Conservation (phyloP, 2,888 invertebrate genomes). For the Blera fallax region DNA sequence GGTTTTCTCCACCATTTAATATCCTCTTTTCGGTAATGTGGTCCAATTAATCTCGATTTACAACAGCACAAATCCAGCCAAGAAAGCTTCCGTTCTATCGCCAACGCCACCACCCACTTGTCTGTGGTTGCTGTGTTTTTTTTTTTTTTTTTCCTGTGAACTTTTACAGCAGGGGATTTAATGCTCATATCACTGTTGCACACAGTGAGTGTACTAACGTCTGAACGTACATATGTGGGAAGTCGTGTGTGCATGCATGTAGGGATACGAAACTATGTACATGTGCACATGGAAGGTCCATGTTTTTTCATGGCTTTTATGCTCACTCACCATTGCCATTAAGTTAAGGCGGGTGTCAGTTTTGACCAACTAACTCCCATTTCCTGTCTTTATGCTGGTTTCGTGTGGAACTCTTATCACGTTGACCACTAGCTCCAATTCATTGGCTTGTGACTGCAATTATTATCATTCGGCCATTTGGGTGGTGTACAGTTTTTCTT, state of each 20-base stretch:
- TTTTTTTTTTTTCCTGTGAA: constrained; percentile 24
- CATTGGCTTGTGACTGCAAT: constrained; percentile 7
- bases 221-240: too few species aligned
- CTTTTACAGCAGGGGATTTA: constrained; percentile 18
- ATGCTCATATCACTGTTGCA: constrained; percentile 15
- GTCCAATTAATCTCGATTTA: constrained; percentile 53
- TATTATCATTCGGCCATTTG: background rate
- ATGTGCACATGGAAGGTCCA: background rate
- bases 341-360: constrained; percentile 41
- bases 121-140: background rate
- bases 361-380: constrained; percentile 29
- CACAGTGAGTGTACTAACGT: constrained; percentile 8
- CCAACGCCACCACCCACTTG: background rate
- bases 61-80: constrained; percentile 30
- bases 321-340: constrained; percentile 39
- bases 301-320: constrained; percentile 47
- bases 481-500: background rate
- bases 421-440: background rate
- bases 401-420: constrained; percentile 20
- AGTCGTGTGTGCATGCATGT: background rate
- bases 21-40: constrained; percentile 40
- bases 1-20: constrained; percentile 45
- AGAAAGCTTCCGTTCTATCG: constrained; percentile 39
- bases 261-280: too few species aligned
- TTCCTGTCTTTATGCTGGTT: constrained; percentile 13